Percentiles rank a stretch among this genome's conserved stretches.
These are phyloP conservation scores for Pentalonia nigronervosa DNA, from an alignment of 1,140 invertebrate genomes.

Conservation along the genomic window DNA sequence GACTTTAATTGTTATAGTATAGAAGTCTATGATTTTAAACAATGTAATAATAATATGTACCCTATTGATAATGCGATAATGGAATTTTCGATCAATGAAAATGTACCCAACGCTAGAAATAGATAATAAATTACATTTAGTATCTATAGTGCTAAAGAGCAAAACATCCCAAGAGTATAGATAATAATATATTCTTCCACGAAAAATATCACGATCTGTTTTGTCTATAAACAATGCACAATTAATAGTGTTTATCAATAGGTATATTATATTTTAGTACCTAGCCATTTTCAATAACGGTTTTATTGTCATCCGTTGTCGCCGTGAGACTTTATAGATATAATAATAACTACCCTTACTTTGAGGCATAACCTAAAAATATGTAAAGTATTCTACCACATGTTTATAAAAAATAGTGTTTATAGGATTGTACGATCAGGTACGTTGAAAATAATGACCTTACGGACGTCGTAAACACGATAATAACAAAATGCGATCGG, in stretches of 20 bases:
- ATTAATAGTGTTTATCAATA: background rate
- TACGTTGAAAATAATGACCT: background rate
- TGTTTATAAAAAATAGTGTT: background rate
- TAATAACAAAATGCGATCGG: background rate
- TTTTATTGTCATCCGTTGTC: background rate
- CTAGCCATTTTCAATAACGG: background rate
- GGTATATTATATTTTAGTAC: background rate
- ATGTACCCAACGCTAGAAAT: background rate
- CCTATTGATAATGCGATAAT: too few species aligned
- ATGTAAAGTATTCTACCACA: background rate
- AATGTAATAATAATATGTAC: too few species aligned
- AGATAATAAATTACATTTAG: background rate
- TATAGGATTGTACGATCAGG: background rate
- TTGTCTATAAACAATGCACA: background rate
- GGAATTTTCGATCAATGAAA: too few species aligned
- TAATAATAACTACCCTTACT: background rate
- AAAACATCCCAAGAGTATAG: background rate
- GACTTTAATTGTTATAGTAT: too few species aligned
- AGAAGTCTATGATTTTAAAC: too few species aligned
- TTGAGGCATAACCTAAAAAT: background rate
- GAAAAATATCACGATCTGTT: background rate
- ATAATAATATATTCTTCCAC: background rate
- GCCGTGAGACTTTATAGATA: background rate
- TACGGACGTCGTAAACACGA: background rate
- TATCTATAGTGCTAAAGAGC: background rate